Base-by-base conservation (phyloP, 1,140 invertebrate species). In the Atta cephalotes region DNA sequence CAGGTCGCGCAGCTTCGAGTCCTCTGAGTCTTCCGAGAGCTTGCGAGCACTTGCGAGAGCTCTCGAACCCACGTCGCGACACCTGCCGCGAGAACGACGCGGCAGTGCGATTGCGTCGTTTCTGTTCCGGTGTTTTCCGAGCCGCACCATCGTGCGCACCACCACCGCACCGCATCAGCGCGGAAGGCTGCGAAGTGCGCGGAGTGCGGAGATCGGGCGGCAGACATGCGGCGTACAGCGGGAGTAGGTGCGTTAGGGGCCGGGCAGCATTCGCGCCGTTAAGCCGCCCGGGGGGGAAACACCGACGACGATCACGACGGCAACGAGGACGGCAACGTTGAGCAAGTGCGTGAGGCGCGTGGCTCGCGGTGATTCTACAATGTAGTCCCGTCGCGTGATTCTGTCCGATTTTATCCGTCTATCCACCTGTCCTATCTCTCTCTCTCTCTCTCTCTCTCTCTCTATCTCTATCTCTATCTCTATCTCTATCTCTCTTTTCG, bases 81-180 rank as follows among this genome's bases (percentile, higher is more conserved):
- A 95, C 91, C 94, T 95, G 90, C 65, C 92, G 92, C 92, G 90
- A 79, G 68, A 89, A 85, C 31, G 90, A 78, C 90, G 93, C 92
- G 62, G 25, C 82, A 68, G 79, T 12, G 65, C 65, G 79, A 51
- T 71, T 39, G 65, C 90, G 89, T 86, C 88, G 89, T 90, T 91
- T 90, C 85, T 92, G 92, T 92, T 92, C 88, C 90, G 86, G 68
- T 45, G 80, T 62, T 84, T 62, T n/a, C 70, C 56, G 39, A 35
- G 53, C 35, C n/a, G 49, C n/a, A 58, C 28, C 25, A 10, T n/a
- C 12, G 60, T 25, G 58, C 21, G 28, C 28, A 28, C 10, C 28
- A 28, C 21, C 4, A 79, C 56, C 39, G 76, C 60, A 21, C 6
- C 25, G 76, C 62, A n/a, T 3, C 45, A 28, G 21, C 65, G 35